Base-by-base conservation (phyloP, 2,888 invertebrate species). In the Myopa testacea region DNA sequence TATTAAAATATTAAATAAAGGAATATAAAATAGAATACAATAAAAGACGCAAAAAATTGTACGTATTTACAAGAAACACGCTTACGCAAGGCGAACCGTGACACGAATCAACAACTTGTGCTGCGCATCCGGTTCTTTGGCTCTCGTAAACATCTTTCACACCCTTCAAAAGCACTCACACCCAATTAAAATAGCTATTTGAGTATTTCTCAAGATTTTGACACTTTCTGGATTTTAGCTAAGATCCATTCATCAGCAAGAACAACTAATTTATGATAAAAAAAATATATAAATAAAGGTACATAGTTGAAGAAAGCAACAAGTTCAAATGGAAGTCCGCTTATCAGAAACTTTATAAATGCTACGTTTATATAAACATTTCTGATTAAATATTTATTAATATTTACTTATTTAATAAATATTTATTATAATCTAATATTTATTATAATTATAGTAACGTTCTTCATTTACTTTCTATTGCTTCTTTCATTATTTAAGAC, bases 171-270 rank as follows among this genome's bases (percentile, higher is more conserved):
- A 63, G 10, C 26, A 34, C 62, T 34, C 62, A 34, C 63, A 63
- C 14, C 63, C 5, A 4, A 63, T 63, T 63, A 37, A 45, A 45
- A 45, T 45, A 45, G 45, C 45, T 10, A 10, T 10, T 45, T 45
- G 6, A 10, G 6, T 45, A 8, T n/a, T 55, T 14, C 55, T 3
- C 55, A 4, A 55, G 14, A 55, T 55, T 55, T 55, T 55, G 55
- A 55, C 55, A 55, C 8, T 55, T 55, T 55, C n/a, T n/a, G 16
- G 16, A n/a, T 55, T 6, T 55, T 55, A 12, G 16, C 6, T 38
- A n/a, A 38, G 4, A 67, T 10, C 12, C 67, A 67, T 67, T 40
- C 38, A 67, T 67, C 67, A 67, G 38, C 67, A 67, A 40, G 16
- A 67, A 16, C n/a, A 40, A 67, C 55, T 16, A 55, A 55, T 55